Conservation (phyloP, 2,797 vertebrate species). For the Callimico goeldii region DNA sequence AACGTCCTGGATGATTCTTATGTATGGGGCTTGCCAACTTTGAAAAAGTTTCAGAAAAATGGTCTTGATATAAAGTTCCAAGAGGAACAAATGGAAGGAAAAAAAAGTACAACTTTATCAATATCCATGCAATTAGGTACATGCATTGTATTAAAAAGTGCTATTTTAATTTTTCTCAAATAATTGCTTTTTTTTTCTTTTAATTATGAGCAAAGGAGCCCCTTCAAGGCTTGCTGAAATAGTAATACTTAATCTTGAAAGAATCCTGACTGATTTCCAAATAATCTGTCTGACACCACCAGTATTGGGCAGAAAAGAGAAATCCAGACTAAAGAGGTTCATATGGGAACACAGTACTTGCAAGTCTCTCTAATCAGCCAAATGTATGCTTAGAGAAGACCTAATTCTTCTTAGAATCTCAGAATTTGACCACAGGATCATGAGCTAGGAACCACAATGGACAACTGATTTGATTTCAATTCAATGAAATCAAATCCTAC, state of each 20-base stretch:
- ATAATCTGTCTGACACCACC: background rate
- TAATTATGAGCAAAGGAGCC: background rate
- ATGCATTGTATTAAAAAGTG: background rate
- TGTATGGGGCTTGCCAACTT: background rate
- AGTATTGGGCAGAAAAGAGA: background rate
- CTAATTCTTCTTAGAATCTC: background rate
- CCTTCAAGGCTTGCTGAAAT: background rate
- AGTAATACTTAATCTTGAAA: background rate
- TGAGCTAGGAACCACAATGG: background rate
- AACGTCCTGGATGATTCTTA: background rate
- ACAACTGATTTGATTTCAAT: background rate
- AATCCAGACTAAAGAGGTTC: background rate
- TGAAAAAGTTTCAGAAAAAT: constrained; percentile 9
- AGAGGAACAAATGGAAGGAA: background rate
- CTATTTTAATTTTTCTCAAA: background rate
- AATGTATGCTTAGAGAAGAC: background rate
- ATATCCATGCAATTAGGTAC: background rate
- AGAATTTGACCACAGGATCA: background rate
- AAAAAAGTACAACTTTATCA: background rate
- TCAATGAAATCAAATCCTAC: background rate
- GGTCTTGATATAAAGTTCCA: background rate
- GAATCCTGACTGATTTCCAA: background rate
- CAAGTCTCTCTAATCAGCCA: background rate
- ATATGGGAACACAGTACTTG: background rate
- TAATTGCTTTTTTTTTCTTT: background rate